Conservation (phyloP, 2,113 vertebrate species). For the Oncorhynchus gorbuscha region DNA sequence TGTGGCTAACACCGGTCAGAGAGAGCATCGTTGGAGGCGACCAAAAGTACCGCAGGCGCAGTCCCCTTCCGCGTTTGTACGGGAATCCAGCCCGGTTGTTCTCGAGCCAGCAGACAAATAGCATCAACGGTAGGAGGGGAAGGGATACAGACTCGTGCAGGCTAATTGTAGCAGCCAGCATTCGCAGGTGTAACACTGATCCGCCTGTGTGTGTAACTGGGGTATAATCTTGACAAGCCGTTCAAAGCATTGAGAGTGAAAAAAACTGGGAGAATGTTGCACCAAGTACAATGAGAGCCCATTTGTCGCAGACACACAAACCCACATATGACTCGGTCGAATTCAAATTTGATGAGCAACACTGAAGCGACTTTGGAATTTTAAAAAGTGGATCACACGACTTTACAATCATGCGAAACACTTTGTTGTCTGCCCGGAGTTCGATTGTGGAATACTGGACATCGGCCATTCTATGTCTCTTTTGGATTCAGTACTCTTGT, state of each 20-base stretch:
- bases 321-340: constrained; percentile 60
- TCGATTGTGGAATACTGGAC: constrained; percentile 94
- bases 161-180: constrained; percentile 68
- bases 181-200: constrained; percentile 71
- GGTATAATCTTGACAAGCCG: constrained; percentile 50
- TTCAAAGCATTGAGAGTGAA: constrained; percentile 57
- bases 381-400: constrained; percentile 79
- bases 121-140: constrained; percentile 78
- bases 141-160: constrained; percentile 73
- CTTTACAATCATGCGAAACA: constrained; percentile 89
- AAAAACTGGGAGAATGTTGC: constrained; percentile 65
- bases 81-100: constrained; percentile 74
- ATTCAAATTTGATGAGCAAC: constrained; percentile 67
- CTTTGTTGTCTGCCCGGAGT: constrained; percentile 85
- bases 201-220: constrained; percentile 62
- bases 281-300: constrained; percentile 81
- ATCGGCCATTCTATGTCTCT: constrained; percentile 82
- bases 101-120: constrained; percentile 69
- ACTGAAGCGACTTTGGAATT: constrained; percentile 74
- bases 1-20: constrained; percentile 24
- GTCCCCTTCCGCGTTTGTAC: constrained; percentile 58
- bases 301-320: constrained; percentile 63
- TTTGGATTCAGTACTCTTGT: constrained; percentile 87
- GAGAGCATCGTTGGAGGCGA: constrained; percentile 45
- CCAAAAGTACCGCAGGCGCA: constrained; percentile 67